Base-by-base conservation (phyloP, 2,888 invertebrate species). In the Synergus japonicus region DNA sequence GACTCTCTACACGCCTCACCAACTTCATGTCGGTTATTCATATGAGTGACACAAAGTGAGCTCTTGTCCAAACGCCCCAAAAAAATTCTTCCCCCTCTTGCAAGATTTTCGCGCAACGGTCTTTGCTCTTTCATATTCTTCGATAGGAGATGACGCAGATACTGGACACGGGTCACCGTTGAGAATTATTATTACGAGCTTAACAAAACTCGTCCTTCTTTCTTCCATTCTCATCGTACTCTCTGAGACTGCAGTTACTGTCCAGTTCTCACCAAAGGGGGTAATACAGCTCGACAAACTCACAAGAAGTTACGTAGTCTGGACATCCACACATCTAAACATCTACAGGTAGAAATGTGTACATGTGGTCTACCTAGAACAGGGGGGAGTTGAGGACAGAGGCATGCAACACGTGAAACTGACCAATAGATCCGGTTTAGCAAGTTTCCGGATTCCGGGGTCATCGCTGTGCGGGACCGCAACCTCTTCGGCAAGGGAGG, bases 401-500 rank as follows among this genome's bases (percentile, higher is more conserved):
- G 80, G 80, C 84, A 84, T 84, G 85, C 83, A 86, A 86, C 87
- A 88, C 88, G 87, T 89, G 87, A 89, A 89, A 91, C 91, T 92
- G 92, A 92, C 92, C 92, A 91, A 91, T 91, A 92, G 91, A 92
- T 92, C 92, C 92, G 92, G 92, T 92, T 92, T 92, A 90, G 89
- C 92, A 84, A 90, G 92, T 92, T 92, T 92, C 92, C 92, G 92
- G 91, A 92, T 92, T 92, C 92, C 90, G 88, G 90, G 91, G 91
- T 91, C 91, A 91, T 87, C 88, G 85, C 77, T 58, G 76, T 79
- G 79, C 60, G 82, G 81, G 82, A 80, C 82, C 85, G 82, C 73
- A 54, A 54, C 49, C 77, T 78, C 80, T 76, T 76, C 60, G 78
- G n/a, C 66, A 49, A 66, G 63, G 76, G 58, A 64, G 65, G 46